Percentiles rank a stretch among this genome's conserved stretches.
These are phyloP conservation scores for Sciurus vulgaris DNA, from an alignment of 2,797 vertebrate genomes.

Conservation along the genomic window DNA sequence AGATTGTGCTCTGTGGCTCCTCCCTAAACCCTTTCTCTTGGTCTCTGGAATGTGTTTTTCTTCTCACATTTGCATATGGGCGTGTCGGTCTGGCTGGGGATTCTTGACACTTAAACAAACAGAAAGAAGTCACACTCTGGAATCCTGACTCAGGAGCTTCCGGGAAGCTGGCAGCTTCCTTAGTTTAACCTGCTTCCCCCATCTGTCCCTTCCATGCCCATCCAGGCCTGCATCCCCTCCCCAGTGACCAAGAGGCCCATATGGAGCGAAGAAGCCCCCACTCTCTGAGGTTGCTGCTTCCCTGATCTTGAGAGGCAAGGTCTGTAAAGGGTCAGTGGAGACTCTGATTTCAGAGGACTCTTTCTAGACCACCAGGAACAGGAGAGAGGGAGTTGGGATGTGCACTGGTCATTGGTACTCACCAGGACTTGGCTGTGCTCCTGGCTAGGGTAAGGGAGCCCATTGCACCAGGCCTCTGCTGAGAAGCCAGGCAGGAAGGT, in stretches of 20 bases:
- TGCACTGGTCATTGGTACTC: conserved; percentile 56
- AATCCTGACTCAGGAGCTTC: conserved; percentile 76
- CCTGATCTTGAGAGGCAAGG: not conserved
- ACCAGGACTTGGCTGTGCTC: conserved; percentile 89
- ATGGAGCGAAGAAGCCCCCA: not conserved
- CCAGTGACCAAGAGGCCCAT: not conserved
- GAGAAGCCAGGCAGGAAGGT: conserved; percentile 85
- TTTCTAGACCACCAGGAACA: not conserved
- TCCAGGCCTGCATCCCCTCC: not conserved
- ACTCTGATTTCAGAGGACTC: not conserved
- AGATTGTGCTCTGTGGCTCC: not conserved
- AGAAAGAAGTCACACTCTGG: conserved; percentile 64
- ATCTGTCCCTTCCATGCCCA: not conserved
- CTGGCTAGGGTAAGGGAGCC: conserved; percentile 85
- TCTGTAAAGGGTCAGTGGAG: not conserved
- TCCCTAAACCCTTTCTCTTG: conserved; percentile 58
- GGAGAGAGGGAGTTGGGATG: too few relatives aligned
- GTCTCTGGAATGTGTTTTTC: conserved; percentile 76
- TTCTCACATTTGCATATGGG: conserved; percentile 77
- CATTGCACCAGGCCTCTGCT: conserved; percentile 86
- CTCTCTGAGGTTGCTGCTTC: not conserved
- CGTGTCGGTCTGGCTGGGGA: conserved; percentile 53
- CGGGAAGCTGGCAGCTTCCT: conserved; percentile 71
- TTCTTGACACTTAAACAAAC: conserved; percentile 76
- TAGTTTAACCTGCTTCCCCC: not conserved